Evolutionary conservation across 2,797 vertebrate species (phyloP), one percentile per base, ranked within the genome.

Genomic region (Phrynocephalus vlangalii): DNA sequence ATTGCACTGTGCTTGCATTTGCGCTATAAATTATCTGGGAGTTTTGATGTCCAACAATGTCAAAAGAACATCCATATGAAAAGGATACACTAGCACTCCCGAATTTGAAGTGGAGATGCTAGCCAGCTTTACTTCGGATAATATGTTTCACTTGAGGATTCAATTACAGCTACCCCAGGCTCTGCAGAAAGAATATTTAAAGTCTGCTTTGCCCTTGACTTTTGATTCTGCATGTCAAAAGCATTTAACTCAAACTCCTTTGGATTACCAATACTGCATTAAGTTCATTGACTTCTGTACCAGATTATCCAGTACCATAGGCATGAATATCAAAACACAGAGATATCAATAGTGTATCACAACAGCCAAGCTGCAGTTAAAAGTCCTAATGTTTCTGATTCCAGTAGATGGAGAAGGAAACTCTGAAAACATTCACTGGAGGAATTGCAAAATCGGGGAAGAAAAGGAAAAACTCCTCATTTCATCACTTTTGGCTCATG

Each of bases 201-300:
- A 97, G 94, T 94, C 96, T 95, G 96, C 91, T 96, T 96, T 84
- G 95, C 85, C 97, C 96, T 97, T 97, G 96, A 96, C 96, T 95
- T 91, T 94, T 94, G 94, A 95, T 95, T 96, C 94, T 90, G 91
- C 91, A 91, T 95, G 96, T 96, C 96, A 96, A 93, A 96, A 97
- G 89, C 96, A 96, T 93, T 97, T 96, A 96, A 94, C 93, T 96
- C 94, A 95, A 93, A 96, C 90, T 88, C 94, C 91, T 93, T 89
- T 94, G 94, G 94, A 95, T 96, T 94, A 95, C 94, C 94, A 95
- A 93, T 94, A 94, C 94, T 90, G 91, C 91, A 93, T 95, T 94
- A 91, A 92, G 91, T 94, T 94, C 91, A 94, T 87, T 90, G 94
- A 94, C 93, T 94, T 92, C 92, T 87, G 83, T 67, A 91, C 93